Conservation (phyloP, 2,888 invertebrate genomes). For the Patella ulyssiponensis region DNA sequence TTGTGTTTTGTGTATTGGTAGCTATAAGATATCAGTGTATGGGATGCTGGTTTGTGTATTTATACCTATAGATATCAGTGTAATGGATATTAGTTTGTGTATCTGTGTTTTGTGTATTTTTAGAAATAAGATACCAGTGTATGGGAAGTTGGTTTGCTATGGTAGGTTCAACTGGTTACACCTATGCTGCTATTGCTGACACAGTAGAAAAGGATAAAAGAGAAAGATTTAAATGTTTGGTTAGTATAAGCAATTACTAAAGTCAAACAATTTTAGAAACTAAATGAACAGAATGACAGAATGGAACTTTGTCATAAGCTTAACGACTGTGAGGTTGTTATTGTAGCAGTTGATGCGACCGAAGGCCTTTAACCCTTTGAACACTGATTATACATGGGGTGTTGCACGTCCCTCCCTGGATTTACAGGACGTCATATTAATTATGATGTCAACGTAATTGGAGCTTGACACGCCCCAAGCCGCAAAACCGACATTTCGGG, state of each 20-base stretch:
- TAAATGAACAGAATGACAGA: no score
- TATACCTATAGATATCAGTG: conserved; percentile 69
- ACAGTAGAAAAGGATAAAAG: conserved; percentile 95
- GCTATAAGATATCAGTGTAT: conserved; percentile 70
- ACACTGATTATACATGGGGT: no score
- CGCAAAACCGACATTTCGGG: no score
- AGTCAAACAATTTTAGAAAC: no score
- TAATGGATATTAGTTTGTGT: conserved; percentile 68
- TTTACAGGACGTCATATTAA: no score
- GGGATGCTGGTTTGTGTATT: conserved; percentile 65
- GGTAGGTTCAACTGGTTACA: conserved; percentile 77
- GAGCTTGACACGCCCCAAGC: no score
- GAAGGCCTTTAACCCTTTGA: no score
- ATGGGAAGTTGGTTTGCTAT: conserved; percentile 69
- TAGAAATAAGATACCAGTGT: conserved; percentile 70
- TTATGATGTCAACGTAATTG: no score
- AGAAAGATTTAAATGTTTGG: conserved; percentile 93
- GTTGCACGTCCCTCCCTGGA: no score
- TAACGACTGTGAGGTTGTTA: no score
- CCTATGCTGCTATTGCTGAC: conserved; percentile 97
- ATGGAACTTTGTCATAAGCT: no score
- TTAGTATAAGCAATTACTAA: conserved; percentile 50
- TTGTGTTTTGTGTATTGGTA: conserved; percentile 38
- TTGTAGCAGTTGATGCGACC: no score
- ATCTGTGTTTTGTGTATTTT: conserved; percentile 19